Evolutionary conservation across 2,888 invertebrate species (phyloP).

Genomic region (Mesoligia furuncula): DNA sequence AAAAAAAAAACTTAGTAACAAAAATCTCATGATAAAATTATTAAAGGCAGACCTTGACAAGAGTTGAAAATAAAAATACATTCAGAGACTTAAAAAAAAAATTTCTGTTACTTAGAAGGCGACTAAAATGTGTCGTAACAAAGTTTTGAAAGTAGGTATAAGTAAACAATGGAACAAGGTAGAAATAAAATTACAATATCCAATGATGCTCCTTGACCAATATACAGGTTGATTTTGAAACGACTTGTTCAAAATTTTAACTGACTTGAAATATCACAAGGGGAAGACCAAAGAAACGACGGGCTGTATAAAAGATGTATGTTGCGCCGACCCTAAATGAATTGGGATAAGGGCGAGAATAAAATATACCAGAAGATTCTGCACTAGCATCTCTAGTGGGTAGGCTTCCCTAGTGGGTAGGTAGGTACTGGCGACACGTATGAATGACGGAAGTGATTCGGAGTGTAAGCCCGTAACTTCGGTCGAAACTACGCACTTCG

Average conservation of each 20-base stretch:
- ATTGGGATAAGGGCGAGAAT: not conserved
- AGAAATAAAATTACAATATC: slow-evolving; percentile 11
- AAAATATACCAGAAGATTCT: not conserved
- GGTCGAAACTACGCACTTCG: no score
- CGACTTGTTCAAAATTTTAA: not conserved
- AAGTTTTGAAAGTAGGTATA: slow-evolving; percentile 5
- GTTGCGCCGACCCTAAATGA: not conserved
- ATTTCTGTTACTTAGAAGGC: not conserved
- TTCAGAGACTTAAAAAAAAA: not conserved
- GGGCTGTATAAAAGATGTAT: not conserved
- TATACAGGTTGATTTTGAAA: slow-evolving; percentile 27
- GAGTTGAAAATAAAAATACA: not conserved
- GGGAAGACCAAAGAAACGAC: not conserved
- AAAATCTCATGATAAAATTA: not conserved
- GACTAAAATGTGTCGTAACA: not conserved
- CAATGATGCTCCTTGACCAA: slow-evolving; percentile 3
- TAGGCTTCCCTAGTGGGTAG: no score
- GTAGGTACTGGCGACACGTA: not conserved
- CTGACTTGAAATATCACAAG: not conserved
- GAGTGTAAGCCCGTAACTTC: no score
- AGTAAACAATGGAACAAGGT: slow-evolving; percentile 11
- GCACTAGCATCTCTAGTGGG: no score
- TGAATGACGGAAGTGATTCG: no score
- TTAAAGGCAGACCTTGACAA: not conserved
- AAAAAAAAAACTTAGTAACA: not conserved